Evolutionary conservation across 2,888 invertebrate species (phyloP), one percentile per base, ranked within the genome.

Genomic region (Drosophila mimetica): DNA sequence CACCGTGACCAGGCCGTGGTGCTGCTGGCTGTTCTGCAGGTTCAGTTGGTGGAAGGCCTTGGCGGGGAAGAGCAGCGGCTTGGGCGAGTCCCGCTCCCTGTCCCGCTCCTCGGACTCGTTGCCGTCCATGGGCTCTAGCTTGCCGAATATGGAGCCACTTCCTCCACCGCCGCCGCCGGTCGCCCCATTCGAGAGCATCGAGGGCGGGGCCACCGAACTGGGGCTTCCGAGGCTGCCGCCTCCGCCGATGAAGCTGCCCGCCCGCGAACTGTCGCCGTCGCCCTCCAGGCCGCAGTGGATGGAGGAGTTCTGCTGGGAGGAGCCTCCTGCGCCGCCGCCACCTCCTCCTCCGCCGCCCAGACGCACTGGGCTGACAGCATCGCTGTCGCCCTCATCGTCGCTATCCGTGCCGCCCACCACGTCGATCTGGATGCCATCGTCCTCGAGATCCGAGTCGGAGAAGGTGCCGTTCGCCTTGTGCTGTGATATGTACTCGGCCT

Each of bases 401-500:
- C 95, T 95, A 76, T 95, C 95, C 13, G 95, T 94, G 54, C 94
- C 94, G 9, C 96, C 96, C n/a, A 96, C 97, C 16, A 97, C 97
- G 91, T 97, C 97, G 79, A 97, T 97, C 92, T 95, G 95, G 91
- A 95, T 94, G 76, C 94, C 94, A 86, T 95, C 95, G 54, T 95
- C 95, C 80, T 94, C 94, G 32, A 92, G 92, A 71, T 94, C 94
- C 39, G 94, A 94, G 74, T 94, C 94, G 9, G 94, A 94, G 80
- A 93, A 94, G 7, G 93, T 91, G 77, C 94, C 93, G 57, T 91
- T 91, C 64, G 91, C 91, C 75, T 95, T 93, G 82, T 95, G 95
- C 91, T 96, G 96, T 11, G 96, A 95, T 84, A 97, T 94, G 93
- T 97, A 97, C 91, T 97, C 97, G 47, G 96, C 93, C 84, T 96